These are phyloP conservation scores for Cochlearius cochlearius DNA, from an alignment of 2,113 vertebrate genomes.

Conservation along the genomic window DNA sequence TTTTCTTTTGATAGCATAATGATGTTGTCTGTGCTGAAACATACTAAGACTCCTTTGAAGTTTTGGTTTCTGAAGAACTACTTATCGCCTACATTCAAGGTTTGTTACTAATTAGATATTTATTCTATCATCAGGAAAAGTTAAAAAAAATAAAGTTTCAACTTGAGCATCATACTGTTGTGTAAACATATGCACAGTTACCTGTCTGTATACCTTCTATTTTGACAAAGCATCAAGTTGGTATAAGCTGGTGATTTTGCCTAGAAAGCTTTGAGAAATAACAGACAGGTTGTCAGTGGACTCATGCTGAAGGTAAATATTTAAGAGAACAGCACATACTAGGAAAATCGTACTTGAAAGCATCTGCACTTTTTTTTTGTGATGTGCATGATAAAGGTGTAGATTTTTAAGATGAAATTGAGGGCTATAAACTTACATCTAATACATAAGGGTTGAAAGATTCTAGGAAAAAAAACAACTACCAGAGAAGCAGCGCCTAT, in stretches of 20 bases:
- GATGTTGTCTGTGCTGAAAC: slow-evolving; percentile 97
- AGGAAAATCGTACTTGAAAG: neutral
- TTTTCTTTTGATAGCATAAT: slow-evolving; percentile 85
- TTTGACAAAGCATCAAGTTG: neutral
- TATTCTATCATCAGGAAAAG: neutral
- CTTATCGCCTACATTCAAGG: slow-evolving; percentile 97
- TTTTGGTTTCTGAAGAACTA: slow-evolving; percentile 99
- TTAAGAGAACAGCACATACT: neutral
- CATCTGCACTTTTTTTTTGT: neutral
- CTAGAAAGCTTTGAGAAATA: neutral
- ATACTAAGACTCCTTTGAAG: slow-evolving; percentile 95
- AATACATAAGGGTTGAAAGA: neutral
- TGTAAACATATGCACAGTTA: neutral
- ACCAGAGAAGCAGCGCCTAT: neutral
- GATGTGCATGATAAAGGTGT: neutral
- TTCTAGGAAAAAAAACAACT: neutral
- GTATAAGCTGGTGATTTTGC: neutral
- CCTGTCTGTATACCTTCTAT: neutral
- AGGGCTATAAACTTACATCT: neutral
- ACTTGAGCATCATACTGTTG: neutral
- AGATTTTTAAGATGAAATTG: neutral
- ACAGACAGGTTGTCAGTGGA: neutral
- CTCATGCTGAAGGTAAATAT: neutral
- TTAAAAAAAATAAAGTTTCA: neutral
- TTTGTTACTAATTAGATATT: slow-evolving; percentile 63